phyloP scores from a whole-genome alignment of 2,888 invertebrate species.

The Orthosia gothica region DNA sequence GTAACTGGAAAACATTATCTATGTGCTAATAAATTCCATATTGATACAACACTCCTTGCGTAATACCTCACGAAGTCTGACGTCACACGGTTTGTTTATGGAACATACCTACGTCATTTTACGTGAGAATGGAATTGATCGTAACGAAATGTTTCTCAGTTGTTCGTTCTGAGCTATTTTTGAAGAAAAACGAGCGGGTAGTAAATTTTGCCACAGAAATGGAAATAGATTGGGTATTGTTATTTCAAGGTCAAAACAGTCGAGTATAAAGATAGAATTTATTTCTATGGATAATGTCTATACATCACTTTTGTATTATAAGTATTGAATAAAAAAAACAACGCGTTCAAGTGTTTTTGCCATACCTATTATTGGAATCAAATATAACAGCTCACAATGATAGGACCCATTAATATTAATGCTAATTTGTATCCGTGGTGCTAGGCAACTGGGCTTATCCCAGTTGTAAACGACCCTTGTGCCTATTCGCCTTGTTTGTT shows the following conservation, averaged over 20 bases:
- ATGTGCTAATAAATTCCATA: slow-evolving; percentile 43
- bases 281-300: background rate
- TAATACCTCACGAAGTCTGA: slow-evolving; percentile 17
- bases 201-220: background rate
- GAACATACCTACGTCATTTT: slow-evolving; percentile 15
- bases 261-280: background rate
- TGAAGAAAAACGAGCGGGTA: background rate
- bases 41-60: slow-evolving; percentile 42
- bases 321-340: too few species aligned
- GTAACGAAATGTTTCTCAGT: slow-evolving; percentile 18
- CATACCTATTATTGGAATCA: too few species aligned
- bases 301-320: background rate
- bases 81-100: slow-evolving; percentile 19
- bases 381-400: too few species aligned
- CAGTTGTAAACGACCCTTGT: too few species aligned
- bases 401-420: too few species aligned
- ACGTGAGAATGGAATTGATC: slow-evolving; percentile 26
- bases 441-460: too few species aligned
- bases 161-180: background rate
- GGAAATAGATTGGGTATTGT: background rate
- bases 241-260: background rate
- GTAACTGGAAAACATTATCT: slow-evolving; percentile 20
- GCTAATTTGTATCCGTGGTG: too few species aligned
- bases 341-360: too few species aligned
- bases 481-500: too few species aligned